Conservation (phyloP, 1,140 invertebrate genomes). For the Cotesia vestalis region DNA sequence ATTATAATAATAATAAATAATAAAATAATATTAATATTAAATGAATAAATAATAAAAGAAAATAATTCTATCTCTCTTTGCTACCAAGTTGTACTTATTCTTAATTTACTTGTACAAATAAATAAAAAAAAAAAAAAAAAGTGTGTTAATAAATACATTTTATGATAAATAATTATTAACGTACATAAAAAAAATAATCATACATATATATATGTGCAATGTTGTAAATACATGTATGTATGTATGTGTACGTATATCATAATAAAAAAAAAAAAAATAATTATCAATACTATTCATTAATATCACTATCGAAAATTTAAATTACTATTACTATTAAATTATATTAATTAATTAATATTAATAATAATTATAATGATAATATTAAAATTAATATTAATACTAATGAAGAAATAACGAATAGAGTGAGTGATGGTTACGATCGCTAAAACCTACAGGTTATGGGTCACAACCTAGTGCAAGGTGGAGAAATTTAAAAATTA, state of each 20-base stretch:
- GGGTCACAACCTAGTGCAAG: not conserved
- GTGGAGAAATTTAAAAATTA: not conserved
- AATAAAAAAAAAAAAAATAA: constrained; percentile 22
- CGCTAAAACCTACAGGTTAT: not conserved
- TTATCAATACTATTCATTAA: constrained; percentile 39
- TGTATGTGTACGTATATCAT: constrained; percentile 26
- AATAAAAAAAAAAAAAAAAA: constrained; percentile 44
- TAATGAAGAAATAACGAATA: constrained; percentile 13
- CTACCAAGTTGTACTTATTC: constrained; percentile 69
- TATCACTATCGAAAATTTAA: constrained; percentile 36
- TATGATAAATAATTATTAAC: constrained; percentile 41
- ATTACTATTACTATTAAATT: constrained; percentile 6
- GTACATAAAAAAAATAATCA: constrained; percentile 42
- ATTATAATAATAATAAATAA: constrained; percentile 51
- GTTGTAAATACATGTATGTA: constrained; percentile 45
- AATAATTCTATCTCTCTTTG: constrained; percentile 68
- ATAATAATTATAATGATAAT: constrained; percentile 18
- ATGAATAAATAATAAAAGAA: too few relatives aligned
- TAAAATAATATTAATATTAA: constrained; percentile 51
- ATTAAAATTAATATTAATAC: constrained; percentile 23
- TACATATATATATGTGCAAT: constrained; percentile 47
- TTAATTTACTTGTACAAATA: constrained; percentile 67
- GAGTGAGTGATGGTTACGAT: not conserved
- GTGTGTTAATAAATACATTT: constrained; percentile 65
- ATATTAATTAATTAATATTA: not conserved